These are phyloP conservation scores for Platygyra sinensis DNA, from an alignment of 64 coral and sea anemone species.

Conservation along the genomic window DNA sequence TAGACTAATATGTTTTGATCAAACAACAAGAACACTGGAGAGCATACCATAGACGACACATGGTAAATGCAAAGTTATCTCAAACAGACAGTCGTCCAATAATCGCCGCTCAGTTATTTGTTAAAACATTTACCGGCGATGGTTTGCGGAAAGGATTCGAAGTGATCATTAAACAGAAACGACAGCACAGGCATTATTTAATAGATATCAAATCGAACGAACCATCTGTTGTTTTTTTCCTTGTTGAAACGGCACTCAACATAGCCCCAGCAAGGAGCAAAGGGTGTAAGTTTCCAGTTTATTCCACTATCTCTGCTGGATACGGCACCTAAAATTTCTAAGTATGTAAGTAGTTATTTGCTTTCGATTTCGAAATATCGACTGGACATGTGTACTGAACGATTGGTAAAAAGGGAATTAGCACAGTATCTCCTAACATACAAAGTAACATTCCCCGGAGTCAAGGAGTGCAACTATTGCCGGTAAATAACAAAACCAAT, in stretches of 20 bases:
- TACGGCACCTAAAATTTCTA: background rate
- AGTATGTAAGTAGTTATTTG: background rate
- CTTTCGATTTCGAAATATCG: background rate
- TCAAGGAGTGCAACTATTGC: background rate
- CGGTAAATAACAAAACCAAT: background rate
- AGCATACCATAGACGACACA: no score
- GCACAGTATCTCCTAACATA: background rate
- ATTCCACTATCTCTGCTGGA: constrained; percentile 14
- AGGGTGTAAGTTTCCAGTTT: constrained; percentile 26
- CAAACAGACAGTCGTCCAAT: no score
- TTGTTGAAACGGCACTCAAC: background rate
- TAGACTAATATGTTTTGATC: no score
- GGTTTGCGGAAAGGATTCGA: background rate
- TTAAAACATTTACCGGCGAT: no score
- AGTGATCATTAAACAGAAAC: background rate
- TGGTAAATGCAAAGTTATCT: no score
- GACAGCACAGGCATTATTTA: background rate
- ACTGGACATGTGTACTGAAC: background rate
- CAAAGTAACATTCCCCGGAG: background rate
- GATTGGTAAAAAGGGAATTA: background rate
- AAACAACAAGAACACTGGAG: no score
- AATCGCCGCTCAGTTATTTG: no score
- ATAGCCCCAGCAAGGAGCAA: constrained; percentile 26
- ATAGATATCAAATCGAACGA: constrained; percentile 1
- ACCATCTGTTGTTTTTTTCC: constrained; percentile 28